A percentile compares a stretch with the other conserved stretches of the same genome.
These are phyloP conservation scores for Sakesphorus luctuosus DNA, from an alignment of 2,113 vertebrate species.

Conservation along the genomic window DNA sequence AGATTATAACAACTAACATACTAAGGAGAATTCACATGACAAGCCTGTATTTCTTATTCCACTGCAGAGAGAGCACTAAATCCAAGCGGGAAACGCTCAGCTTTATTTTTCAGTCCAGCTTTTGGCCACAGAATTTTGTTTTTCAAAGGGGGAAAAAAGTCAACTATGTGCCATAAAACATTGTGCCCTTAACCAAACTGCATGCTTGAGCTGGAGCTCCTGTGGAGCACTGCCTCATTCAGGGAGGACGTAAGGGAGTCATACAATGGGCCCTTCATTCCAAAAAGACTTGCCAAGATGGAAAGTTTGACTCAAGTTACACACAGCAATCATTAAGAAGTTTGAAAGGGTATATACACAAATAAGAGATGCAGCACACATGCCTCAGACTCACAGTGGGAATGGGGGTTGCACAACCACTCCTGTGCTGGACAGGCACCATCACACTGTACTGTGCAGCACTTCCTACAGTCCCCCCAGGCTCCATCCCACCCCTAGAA, in stretches of 20 bases:
- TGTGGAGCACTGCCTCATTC: neutral
- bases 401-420: neutral
- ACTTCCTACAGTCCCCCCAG: neutral
- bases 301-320: neutral
- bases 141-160: neutral
- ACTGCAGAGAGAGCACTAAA: neutral
- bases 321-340: neutral
- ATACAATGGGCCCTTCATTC: neutral
- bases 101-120: neutral
- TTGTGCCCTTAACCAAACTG: neutral
- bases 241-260: fast-evolving
- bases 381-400: neutral
- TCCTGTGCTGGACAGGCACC: neutral
- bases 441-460: fast-evolving
- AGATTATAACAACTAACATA: neutral
- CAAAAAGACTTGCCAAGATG: neutral
- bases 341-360: neutral
- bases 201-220: neutral
- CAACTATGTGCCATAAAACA: neutral
- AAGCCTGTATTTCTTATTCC: neutral
- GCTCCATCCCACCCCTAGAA: neutral
- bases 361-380: neutral
- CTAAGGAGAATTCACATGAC: neutral
- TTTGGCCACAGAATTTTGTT: neutral
- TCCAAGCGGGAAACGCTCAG: neutral